phyloP scores from a whole-genome alignment of 2,797 vertebrate species.

The Pangasius krempfi region DNA sequence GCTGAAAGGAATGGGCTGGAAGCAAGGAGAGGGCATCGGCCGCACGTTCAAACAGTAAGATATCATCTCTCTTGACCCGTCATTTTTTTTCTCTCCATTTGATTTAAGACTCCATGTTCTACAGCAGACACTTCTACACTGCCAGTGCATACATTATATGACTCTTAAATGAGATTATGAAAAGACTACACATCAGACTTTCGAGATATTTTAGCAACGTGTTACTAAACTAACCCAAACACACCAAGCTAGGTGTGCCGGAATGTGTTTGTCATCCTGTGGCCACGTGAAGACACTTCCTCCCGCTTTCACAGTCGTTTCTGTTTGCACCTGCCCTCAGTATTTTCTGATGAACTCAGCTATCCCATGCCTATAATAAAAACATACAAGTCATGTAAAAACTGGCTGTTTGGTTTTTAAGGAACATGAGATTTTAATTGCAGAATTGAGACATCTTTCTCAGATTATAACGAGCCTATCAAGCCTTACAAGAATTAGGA shows the following conservation, averaged over 20 bases:
- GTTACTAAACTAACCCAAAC: no score
- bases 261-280: background rate
- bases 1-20: conserved; percentile 93
- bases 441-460: no score
- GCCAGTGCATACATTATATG: background rate
- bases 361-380: no score
- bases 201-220: background rate
- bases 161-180: background rate
- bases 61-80: background rate
- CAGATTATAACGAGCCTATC: no score
- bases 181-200: background rate
- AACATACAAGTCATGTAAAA: no score
- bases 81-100: background rate
- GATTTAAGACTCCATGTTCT: background rate
- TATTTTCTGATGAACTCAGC: no score
- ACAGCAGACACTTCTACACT: background rate
- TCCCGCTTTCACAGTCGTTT: no score
- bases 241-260: background rate
- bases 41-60: conserved; percentile 88
- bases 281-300: background rate
- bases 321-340: no score
- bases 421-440: no score
- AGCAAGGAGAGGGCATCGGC: conserved; percentile 84
- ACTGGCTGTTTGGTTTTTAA: no score
- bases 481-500: no score